These are phyloP conservation scores for Drosophila tanythrix DNA, from an alignment of 2,888 invertebrate genomes.

Conservation along the genomic window DNA sequence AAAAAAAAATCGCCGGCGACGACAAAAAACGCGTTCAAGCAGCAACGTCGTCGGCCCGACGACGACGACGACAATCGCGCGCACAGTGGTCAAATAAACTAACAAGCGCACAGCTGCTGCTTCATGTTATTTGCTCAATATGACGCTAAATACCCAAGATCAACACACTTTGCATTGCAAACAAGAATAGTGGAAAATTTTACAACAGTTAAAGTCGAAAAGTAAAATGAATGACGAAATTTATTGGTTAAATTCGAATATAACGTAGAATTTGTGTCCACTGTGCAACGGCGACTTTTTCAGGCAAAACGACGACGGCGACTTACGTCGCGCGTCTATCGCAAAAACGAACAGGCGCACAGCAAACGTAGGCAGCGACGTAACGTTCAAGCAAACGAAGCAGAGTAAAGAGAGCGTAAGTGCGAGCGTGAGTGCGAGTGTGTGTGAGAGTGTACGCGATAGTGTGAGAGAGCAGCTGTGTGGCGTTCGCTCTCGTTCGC, in stretches of 20 bases:
- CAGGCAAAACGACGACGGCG: slow-evolving; percentile 78
- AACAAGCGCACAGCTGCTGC: slow-evolving; percentile 13
- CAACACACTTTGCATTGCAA: slow-evolving; percentile 15
- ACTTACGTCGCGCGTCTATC: slow-evolving; percentile 85
- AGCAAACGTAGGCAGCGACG: slow-evolving; percentile 47
- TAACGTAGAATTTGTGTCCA: slow-evolving; percentile 36
- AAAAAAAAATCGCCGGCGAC: slow-evolving; percentile 75
- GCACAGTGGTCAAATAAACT: slow-evolving; percentile 42
- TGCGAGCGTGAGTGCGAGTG: slow-evolving; percentile 1
- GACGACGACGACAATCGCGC: slow-evolving; percentile 38
- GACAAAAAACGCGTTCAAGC: slow-evolving; percentile 71
- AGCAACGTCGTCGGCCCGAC: slow-evolving; percentile 18
- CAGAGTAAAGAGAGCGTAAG: slow-evolving; percentile 6
- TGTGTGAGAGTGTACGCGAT: slow-evolving; percentile 4
- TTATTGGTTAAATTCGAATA: slow-evolving; percentile 7
- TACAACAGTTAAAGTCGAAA: not conserved
- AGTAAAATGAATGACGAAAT: slow-evolving; percentile 2
- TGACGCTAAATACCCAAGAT: slow-evolving; percentile 15
- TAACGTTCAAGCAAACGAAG: slow-evolving; percentile 19
- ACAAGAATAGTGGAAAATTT: slow-evolving; percentile 19
- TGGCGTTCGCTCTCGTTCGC: slow-evolving; percentile 19
- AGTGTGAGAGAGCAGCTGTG: slow-evolving; percentile 25
- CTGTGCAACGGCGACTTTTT: slow-evolving; percentile 72
- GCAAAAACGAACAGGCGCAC: slow-evolving; percentile 83
- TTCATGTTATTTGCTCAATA: not conserved